Percentiles rank a stretch among this genome's conserved stretches.
These are phyloP conservation scores for Pseudomugil tenellus DNA, from an alignment of 2,797 vertebrate genomes.

Conservation along the genomic window DNA sequence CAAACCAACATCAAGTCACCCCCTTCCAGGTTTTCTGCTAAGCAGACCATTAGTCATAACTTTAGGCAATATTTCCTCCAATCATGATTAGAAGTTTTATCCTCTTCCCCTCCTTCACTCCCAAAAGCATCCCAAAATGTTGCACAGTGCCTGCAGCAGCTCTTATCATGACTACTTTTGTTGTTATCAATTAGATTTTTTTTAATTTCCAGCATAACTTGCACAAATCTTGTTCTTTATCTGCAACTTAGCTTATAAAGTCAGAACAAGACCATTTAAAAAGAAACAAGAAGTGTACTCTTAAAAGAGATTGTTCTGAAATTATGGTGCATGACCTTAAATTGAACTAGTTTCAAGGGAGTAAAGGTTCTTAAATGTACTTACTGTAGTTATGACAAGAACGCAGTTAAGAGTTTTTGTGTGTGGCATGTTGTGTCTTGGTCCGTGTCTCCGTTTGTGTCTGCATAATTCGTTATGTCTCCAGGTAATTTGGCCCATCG, in stretches of 20 bases:
- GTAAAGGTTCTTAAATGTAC: constrained; percentile 22
- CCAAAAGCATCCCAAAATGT: background rate
- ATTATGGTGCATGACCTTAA: constrained; percentile 1
- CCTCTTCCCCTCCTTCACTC: background rate
- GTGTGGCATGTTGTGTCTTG: constrained; percentile 24
- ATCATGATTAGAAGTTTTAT: background rate
- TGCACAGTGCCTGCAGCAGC: too few relatives aligned
- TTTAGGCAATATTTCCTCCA: background rate
- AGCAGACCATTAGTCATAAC: background rate
- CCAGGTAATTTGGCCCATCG: constrained; percentile 76
- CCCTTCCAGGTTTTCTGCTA: background rate
- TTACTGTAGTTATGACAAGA: constrained; percentile 17
- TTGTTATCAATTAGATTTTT: background rate
- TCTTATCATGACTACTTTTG: background rate
- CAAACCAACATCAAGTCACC: background rate
- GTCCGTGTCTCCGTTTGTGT: constrained; percentile 25
- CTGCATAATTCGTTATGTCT: constrained; percentile 71
- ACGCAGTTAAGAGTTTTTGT: constrained; percentile 15
- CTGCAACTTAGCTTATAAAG: background rate
- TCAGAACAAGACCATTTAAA: background rate
- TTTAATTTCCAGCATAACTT: background rate
- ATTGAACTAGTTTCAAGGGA: constrained; percentile 4
- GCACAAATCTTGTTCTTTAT: background rate
- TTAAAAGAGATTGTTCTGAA: background rate
- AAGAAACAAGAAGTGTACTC: background rate